Conservation (phyloP, 2,113 vertebrate species). For the Apistogramma diplotaenia region DNA sequence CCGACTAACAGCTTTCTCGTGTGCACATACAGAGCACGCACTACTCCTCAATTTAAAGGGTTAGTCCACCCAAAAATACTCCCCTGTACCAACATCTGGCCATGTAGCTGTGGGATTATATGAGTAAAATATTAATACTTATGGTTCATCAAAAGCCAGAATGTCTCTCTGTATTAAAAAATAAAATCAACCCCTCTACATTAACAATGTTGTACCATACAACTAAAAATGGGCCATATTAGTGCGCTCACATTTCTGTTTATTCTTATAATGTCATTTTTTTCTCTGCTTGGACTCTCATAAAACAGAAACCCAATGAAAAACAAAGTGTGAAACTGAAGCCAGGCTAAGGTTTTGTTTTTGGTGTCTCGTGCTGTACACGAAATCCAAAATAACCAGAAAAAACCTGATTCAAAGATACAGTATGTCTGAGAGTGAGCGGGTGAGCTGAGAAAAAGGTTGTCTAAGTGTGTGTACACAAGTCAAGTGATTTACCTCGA, state of each 20-base stretch:
- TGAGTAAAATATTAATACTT: neutral
- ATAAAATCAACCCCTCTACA: no score
- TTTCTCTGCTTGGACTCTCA: neutral
- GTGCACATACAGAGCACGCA: neutral
- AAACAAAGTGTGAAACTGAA: neutral
- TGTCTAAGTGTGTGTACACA: conserved; percentile 22
- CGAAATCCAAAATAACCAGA: neutral
- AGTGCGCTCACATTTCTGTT: no score
- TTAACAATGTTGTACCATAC: no score
- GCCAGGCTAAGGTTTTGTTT: neutral
- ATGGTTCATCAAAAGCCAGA: neutral
- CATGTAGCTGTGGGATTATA: neutral
- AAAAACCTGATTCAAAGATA: neutral
- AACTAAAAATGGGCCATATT: no score
- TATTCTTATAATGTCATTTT: neutral
- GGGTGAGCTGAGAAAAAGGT: neutral
- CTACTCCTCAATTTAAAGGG: neutral
- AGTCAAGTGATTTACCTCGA: conserved; percentile 58
- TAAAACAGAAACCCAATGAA: neutral
- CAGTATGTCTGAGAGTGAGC: neutral
- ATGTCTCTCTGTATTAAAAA: no score
- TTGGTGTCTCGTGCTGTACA: neutral
- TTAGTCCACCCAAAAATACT: neutral
- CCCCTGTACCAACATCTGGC: neutral
- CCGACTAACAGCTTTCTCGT: neutral